Percentiles rank a stretch among this genome's conserved stretches.
phyloP scores from a whole-genome alignment of 2,113 vertebrate species.

The Burhinus oedicnemus region DNA sequence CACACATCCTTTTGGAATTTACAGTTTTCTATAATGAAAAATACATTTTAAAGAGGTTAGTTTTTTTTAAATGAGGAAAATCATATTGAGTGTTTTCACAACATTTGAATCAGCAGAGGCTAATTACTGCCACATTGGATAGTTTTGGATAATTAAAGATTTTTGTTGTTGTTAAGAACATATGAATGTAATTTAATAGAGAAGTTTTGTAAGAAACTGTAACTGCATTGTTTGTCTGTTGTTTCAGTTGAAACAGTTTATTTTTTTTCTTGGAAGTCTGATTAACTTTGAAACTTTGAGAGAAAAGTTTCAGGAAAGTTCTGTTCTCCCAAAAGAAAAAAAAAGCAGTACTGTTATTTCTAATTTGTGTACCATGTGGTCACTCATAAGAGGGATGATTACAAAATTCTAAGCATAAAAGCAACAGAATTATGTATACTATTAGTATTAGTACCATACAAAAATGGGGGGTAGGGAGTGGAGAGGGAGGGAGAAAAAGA shows the following conservation, averaged over 20 bases:
- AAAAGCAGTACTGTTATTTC: neutral
- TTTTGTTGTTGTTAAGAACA: conserved; percentile 59
- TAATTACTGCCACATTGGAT: conserved; percentile 59
- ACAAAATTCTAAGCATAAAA: neutral
- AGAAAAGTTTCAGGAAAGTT: neutral
- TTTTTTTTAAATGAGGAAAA: neutral
- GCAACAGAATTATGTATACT: neutral
- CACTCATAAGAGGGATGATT: neutral
- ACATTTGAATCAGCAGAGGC: conserved; percentile 7
- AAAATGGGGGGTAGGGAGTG: neutral
- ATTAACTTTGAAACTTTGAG: conserved; percentile 2
- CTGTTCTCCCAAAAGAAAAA: neutral
- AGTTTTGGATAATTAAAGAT: conserved; percentile 45
- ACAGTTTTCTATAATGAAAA: neutral
- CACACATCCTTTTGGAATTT: neutral
- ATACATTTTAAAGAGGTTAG: neutral
- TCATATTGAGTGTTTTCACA: neutral
- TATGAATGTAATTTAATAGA: conserved; percentile 54
- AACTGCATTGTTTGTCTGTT: conserved; percentile 37
- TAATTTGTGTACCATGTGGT: neutral
- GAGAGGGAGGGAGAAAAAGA: neutral
- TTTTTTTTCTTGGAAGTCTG: conserved; percentile 4
- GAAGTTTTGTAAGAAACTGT: conserved; percentile 54
- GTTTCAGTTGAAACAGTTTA: conserved; percentile 18
- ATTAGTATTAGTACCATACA: neutral